Evolutionary conservation across 1,140 invertebrate species (phyloP), one percentile per base, ranked within the genome.

Genomic region (Atta colombica): DNA sequence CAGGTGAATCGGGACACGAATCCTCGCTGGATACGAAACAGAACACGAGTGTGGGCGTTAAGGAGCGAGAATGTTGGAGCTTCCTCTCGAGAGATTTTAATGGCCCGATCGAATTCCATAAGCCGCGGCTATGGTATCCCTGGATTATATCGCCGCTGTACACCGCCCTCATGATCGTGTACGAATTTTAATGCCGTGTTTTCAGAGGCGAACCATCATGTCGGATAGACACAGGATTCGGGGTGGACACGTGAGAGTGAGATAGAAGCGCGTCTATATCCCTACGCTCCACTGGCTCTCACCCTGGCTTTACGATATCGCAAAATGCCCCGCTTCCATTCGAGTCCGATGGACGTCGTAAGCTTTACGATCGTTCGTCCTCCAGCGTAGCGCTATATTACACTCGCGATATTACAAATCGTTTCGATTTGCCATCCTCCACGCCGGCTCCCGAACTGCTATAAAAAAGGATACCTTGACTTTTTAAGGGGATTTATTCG

Each of bases 161-260:
- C 77, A 51, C 72, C 85, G 65, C 88, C 92, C 93, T 94, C 91
- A 92, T 77, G 92, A 91, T 91, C 90, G 74, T 90, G 90, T 91
- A 93, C 90, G 86, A 94, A 93, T 93, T 93, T 93, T 93, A 93
- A 91, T 89, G 90, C 82, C 88, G 74, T 75, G 39, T 89, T 90
- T 74, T 75, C 61, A 25, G 63, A 63, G 61, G 21, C 69, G 84
- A 60, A 60, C 45, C n/a, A 49, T 53, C 71, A 12, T 49, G 60
- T 21, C 39, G 25, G 18, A 21, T 6, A 51, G 31, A 82, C 31
- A 45, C 49, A 39, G 39, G 10, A 25, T 25, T 25, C 53, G 14
- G 1, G 12, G 25, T 28, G 65, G 31, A 39, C 35, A 49, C 16
- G 25, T 7, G 25, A 10, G 39, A 53, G 35, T 51, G 21, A 39